A percentile compares a stretch with the other conserved stretches of the same genome.
Evolutionary conservation across 2,113 vertebrate genomes (phyloP).

Genomic region (Phyllopteryx taeniolatus): DNA sequence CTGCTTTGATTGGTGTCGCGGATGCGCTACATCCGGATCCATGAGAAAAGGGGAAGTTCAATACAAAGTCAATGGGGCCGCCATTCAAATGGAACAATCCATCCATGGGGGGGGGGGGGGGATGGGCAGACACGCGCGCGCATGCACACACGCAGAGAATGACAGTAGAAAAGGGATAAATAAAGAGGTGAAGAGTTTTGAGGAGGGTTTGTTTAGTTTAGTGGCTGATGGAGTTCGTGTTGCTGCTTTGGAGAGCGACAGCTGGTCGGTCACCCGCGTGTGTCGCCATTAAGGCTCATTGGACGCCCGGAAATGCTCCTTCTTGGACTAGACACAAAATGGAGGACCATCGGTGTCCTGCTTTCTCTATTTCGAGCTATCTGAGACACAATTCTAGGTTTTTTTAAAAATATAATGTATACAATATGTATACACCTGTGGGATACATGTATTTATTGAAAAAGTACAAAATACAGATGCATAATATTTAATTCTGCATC

Average conservation of each 20-base stretch:
- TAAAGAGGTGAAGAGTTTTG: background rate
- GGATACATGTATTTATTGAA: too few relatives aligned
- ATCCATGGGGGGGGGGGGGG: constrained; percentile 20
- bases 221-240: background rate
- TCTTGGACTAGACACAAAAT: background rate
- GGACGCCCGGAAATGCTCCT: background rate
- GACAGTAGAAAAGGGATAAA: background rate
- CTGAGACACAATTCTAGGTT: too few relatives aligned
- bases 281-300: background rate
- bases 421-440: too few relatives aligned
- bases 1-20: constrained; percentile 75
- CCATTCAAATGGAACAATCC: constrained; percentile 76
- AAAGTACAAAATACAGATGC: background rate
- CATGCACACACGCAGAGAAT: background rate
- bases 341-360: background rate
- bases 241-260: background rate
- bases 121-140: too few relatives aligned
- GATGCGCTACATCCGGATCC: constrained; percentile 73
- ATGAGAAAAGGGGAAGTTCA: constrained; percentile 72
- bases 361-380: too few relatives aligned
- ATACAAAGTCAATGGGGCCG: constrained; percentile 73
- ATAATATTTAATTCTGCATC: background rate
- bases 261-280: background rate
- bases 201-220: background rate
- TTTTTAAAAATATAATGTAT: too few relatives aligned